Conservation (phyloP, 2,113 vertebrate genomes). For the Rissa tridactyla region DNA sequence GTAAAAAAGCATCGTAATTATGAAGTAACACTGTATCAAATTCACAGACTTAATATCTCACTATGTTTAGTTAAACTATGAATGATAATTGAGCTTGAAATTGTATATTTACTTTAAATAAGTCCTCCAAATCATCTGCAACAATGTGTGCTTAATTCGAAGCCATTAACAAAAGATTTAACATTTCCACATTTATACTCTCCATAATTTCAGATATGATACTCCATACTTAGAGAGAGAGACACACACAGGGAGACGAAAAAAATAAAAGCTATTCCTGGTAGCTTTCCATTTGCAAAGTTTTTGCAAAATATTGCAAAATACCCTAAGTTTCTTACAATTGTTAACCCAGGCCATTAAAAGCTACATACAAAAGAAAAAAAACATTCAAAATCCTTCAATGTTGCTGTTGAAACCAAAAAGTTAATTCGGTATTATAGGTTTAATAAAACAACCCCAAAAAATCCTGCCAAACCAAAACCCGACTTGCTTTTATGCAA, state of each 20-base stretch:
- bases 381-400: background rate
- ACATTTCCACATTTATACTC: constrained; percentile 70
- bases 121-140: constrained; percentile 69
- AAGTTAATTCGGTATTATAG: background rate
- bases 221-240: background rate
- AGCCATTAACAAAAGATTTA: constrained; percentile 67
- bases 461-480: background rate
- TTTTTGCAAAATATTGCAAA: too few species aligned
- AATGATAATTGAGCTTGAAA: constrained; percentile 78
- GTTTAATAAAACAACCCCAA: background rate
- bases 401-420: background rate
- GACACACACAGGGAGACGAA: background rate
- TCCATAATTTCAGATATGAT: constrained; percentile 62
- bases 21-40: constrained; percentile 75
- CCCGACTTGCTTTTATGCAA: background rate
- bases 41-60: constrained; percentile 64
- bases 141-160: constrained; percentile 69
- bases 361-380: background rate
- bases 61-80: constrained; percentile 59
- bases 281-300: background rate
- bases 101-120: constrained; percentile 79
- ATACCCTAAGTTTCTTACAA: background rate
- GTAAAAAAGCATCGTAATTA: constrained; percentile 75
- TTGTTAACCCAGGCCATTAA: background rate
- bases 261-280: background rate